Evolutionary conservation across 2,113 vertebrate genomes (phyloP).

Genomic region (Noturus placidus): DNA sequence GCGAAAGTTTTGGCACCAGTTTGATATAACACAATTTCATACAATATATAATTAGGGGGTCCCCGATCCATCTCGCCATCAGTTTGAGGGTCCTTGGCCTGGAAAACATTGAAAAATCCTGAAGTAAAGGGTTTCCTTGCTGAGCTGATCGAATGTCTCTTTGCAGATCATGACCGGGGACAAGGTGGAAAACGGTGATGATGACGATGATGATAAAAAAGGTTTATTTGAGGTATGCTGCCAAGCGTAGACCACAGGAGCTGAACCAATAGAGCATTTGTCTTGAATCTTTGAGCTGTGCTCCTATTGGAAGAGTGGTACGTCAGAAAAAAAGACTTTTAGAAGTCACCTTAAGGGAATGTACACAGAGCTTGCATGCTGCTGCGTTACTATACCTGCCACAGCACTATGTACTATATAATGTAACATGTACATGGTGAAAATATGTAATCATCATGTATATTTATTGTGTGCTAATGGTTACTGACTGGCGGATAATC

Average conservation of each 20-base stretch:
- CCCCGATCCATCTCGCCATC: no score
- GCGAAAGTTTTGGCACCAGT: no score
- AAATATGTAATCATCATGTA: neutral
- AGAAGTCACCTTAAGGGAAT: neutral
- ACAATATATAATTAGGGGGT: no score
- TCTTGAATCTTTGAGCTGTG: neutral
- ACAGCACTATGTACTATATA: neutral
- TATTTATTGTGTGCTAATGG: neutral
- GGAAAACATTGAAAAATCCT: no score
- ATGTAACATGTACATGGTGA: neutral
- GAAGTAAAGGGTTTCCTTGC: no score
- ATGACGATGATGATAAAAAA: neutral
- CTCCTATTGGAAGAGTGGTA: neutral
- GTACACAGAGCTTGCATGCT: neutral
- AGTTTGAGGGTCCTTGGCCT: no score
- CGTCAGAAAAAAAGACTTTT: neutral
- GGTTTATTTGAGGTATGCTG: neutral
- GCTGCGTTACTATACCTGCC: neutral
- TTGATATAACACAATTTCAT: no score
- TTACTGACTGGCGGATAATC: neutral
- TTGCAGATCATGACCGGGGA: neutral
- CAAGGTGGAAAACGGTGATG: neutral
- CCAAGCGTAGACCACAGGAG: neutral
- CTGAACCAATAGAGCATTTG: neutral
- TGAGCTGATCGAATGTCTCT: neutral